Evolutionary conservation across 2,113 vertebrate genomes (phyloP).

Genomic region (Synchiropus splendidus): DNA sequence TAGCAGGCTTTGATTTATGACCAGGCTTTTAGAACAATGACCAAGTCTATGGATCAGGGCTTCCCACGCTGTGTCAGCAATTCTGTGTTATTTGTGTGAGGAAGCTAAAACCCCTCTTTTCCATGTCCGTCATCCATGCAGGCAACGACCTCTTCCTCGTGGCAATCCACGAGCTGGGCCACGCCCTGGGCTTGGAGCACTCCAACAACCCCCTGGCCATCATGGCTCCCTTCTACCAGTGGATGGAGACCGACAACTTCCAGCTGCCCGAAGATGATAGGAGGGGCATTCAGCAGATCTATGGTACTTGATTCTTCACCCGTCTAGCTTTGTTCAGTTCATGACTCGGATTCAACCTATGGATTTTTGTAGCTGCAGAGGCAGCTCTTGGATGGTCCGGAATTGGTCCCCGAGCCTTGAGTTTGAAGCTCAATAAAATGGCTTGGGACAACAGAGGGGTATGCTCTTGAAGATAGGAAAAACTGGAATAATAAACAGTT

Average conservation of each 20-base stretch:
- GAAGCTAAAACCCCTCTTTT: not conserved
- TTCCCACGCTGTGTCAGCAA: not conserved
- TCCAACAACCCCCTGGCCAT: slow-evolving; percentile 92
- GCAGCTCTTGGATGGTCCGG: too few species aligned
- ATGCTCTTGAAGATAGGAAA: too few species aligned
- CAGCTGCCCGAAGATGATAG: slow-evolving; percentile 87
- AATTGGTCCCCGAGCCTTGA: too few species aligned
- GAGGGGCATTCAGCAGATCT: slow-evolving; percentile 89
- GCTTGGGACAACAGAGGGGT: too few species aligned
- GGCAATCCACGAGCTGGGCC: slow-evolving; percentile 88
- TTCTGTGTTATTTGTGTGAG: not conserved
- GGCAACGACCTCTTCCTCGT: slow-evolving; percentile 95
- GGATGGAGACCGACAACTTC: slow-evolving; percentile 96
- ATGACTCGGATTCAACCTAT: too few species aligned
- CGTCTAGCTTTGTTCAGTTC: not conserved
- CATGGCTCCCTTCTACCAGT: slow-evolving; percentile 98
- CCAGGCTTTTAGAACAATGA: slow-evolving; percentile 22
- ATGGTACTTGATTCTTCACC: slow-evolving; percentile 64
- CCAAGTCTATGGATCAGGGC: slow-evolving; percentile 4
- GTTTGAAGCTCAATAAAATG: too few species aligned
- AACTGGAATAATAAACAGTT: too few species aligned
- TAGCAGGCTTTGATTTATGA: slow-evolving; percentile 13
- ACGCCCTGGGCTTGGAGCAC: slow-evolving; percentile 89
- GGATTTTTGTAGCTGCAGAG: too few species aligned
- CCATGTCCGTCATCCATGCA: slow-evolving; percentile 24